phyloP scores from a whole-genome alignment of 2,113 vertebrate genomes.

The Chunga burmeisteri region DNA sequence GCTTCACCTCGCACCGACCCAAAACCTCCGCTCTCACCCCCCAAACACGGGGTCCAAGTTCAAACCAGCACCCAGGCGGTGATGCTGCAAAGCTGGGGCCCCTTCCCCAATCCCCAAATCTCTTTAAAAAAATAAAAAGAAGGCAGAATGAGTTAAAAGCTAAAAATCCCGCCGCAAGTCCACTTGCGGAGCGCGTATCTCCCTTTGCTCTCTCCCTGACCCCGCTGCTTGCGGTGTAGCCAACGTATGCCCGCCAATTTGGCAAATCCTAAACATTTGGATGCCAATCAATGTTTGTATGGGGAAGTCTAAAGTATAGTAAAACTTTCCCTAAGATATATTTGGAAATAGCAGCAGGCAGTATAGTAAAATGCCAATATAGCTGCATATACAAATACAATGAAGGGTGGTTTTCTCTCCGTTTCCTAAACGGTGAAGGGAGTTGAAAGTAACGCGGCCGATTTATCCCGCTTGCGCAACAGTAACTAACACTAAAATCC shows the following conservation, averaged over 20 bases:
- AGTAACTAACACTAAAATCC: neutral
- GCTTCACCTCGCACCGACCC: neutral
- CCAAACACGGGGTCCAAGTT: neutral
- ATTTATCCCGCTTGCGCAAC: neutral
- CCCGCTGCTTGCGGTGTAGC: conserved; percentile 68
- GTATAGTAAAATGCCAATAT: conserved; percentile 37
- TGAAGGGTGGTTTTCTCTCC: neutral
- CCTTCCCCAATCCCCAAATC: neutral
- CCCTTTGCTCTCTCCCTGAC: conserved; percentile 72
- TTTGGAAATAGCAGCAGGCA: conserved; percentile 43
- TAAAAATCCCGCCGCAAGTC: neutral
- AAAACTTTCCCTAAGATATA: conserved; percentile 61
- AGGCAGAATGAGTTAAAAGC: neutral
- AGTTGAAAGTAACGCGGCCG: fast-evolving
- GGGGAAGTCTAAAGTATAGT: conserved; percentile 68
- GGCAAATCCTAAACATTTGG: conserved; percentile 75
- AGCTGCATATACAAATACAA: conserved; percentile 8
- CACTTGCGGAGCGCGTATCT: conserved; percentile 60
- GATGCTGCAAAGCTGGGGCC: neutral
- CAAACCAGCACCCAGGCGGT: neutral
- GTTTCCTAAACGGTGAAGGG: neutral
- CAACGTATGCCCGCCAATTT: conserved; percentile 73
- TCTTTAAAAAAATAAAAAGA: neutral
- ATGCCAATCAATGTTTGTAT: conserved; percentile 77
- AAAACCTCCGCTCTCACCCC: neutral